Evolutionary conservation across 2,113 vertebrate species (phyloP), one percentile per base, ranked within the genome.

Genomic region (Myotis davidii): DNA sequence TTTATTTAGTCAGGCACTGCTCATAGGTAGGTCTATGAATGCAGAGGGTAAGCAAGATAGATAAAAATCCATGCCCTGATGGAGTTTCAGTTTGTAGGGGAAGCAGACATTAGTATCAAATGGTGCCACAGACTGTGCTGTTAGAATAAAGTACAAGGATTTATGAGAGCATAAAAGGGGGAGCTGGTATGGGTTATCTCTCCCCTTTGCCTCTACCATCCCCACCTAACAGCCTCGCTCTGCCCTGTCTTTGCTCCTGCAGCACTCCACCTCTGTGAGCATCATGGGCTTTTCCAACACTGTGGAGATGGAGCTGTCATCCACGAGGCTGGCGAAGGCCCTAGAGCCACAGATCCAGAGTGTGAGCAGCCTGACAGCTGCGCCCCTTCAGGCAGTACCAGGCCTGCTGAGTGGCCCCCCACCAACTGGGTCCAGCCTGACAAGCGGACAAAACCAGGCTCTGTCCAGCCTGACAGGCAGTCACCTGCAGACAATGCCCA

Each of bases 241-340:
- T 65, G 23, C 29, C 39, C 10, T 94, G 29, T 92, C 42, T 92
- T 50, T 73, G 0, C 65, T 59, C 87, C 88, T 42, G 1, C 73
- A 99, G 98, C 88, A 7, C 83, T 98, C 98, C 0, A 81, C 98
- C 81, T 98, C 98, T 0, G 96, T 98, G 93, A 98, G 96, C 93
- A 82, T 92, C 73, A 98, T 96, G 97, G 98, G 97, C 67, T 98
- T 98, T 95, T 98, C 98, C 81, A 97, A 96, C 73, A 12, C 96
- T 25, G 65, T 98, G 79, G 98, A 98, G 91, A 98, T 98, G 98
- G 98, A 99, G n/a, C 92, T 98, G 39, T 97, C 98, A 37, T 98
- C 98, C 13, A 11, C 97, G 11, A 98, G 96, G 79, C 85, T 98
- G 39, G 77, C 98, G 3, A 98, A 97, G 88, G 97, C 83, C 0